phyloP scores from a whole-genome alignment of 1,140 invertebrate genomes.

The Drosophila ficusphila region DNA sequence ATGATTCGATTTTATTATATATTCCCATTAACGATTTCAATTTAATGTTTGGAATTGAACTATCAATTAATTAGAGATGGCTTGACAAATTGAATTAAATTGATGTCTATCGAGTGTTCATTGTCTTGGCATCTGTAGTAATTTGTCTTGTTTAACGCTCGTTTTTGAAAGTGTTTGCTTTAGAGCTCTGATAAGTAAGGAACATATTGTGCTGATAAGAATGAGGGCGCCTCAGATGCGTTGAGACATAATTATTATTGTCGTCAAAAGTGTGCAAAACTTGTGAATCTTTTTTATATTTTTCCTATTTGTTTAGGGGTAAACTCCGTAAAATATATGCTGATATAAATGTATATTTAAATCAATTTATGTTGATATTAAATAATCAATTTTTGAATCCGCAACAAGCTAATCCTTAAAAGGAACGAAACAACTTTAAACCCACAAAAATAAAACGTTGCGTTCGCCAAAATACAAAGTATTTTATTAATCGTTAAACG shows the following conservation, averaged over 20 bases:
- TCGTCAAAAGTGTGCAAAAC: neutral
- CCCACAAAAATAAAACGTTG: neutral
- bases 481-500: neutral
- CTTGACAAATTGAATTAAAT: neutral
- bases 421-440: too few species aligned
- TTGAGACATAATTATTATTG: constrained; percentile 9
- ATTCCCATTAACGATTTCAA: too few species aligned
- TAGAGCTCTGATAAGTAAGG: constrained; percentile 28
- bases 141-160: constrained; percentile 63
- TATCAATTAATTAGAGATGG: too few species aligned
- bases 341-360: too few species aligned
- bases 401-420: too few species aligned
- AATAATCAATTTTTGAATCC: too few species aligned
- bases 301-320: neutral
- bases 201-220: constrained; percentile 42
- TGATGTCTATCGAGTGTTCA: neutral
- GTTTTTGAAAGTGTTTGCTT: constrained; percentile 42
- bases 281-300: neutral
- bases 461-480: neutral
- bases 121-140: constrained; percentile 31
- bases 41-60: too few species aligned
- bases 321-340: too few species aligned
- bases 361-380: too few species aligned
- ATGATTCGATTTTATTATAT: too few species aligned
- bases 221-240: neutral